These are phyloP conservation scores for Menidia beryllina DNA, from an alignment of 2,113 vertebrate species.

Conservation along the genomic window DNA sequence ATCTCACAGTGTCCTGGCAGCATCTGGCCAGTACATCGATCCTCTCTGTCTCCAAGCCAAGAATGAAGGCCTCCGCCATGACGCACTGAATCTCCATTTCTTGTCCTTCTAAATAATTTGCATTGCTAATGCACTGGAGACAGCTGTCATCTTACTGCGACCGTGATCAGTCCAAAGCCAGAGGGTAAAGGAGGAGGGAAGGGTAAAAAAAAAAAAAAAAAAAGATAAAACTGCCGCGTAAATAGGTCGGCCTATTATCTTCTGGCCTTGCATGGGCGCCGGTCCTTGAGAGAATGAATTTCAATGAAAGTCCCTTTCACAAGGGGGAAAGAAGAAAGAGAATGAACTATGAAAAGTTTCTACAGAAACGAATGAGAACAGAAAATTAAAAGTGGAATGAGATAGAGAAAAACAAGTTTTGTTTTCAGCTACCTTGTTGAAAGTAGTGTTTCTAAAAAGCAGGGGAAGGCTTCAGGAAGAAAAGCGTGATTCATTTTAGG, in stretches of 20 bases:
- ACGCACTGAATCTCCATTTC: conserved; percentile 42
- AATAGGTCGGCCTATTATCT: conserved; percentile 82
- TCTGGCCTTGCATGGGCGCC: conserved; percentile 70
- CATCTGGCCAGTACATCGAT: conserved; percentile 12
- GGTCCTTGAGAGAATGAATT: conserved; percentile 81
- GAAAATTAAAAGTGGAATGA: conserved; percentile 54
- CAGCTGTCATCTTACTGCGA: conserved; percentile 78
- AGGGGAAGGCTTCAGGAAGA: conserved; percentile 42
- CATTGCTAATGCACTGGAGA: conserved; percentile 81
- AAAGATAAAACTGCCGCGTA: conserved; percentile 77
- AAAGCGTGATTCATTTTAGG: conserved; percentile 14
- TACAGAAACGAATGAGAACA: conserved; percentile 48
- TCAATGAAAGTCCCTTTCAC: conserved; percentile 73
- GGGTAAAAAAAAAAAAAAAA: conserved; percentile 22
- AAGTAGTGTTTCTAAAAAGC: conserved; percentile 38
- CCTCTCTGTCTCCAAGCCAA: not conserved
- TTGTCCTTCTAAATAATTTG: conserved; percentile 74
- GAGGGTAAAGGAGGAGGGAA: conserved; percentile 4
- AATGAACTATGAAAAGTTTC: conserved; percentile 53
- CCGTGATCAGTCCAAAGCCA: conserved; percentile 65
- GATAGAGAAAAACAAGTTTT: conserved; percentile 60
- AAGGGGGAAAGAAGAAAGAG: conserved; percentile 36
- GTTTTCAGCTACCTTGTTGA: conserved; percentile 47
- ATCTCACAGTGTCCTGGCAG: conserved; percentile 22
- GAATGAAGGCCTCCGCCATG: conserved; percentile 34